These are phyloP conservation scores for Heliconius melpomene DNA, from an alignment of 1,140 invertebrate species.

Conservation along the genomic window DNA sequence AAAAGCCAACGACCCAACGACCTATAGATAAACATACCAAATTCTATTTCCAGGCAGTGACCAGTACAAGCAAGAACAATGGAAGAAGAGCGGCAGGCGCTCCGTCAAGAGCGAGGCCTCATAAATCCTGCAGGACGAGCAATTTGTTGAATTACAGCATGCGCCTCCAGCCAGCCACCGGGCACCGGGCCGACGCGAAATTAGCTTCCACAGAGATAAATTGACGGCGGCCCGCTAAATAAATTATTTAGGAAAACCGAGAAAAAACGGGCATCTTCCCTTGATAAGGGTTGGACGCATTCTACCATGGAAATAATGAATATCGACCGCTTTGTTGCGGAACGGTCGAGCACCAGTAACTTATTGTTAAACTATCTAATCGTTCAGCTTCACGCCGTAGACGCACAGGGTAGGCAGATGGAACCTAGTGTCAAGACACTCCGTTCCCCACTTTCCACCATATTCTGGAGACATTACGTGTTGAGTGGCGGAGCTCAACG, in stretches of 20 bases:
- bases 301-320: constrained; percentile 72
- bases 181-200: constrained; percentile 77
- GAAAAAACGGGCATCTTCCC: constrained; percentile 79
- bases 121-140: constrained; percentile 77
- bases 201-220: constrained; percentile 80
- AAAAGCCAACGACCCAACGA: constrained; percentile 24
- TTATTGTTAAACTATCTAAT: too few species aligned
- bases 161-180: constrained; percentile 73
- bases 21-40: constrained; percentile 46
- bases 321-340: constrained; percentile 60
- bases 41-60: constrained; percentile 62
- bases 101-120: constrained; percentile 74
- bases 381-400: too few species aligned
- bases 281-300: constrained; percentile 78
- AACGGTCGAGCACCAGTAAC: constrained; percentile 7
- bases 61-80: constrained; percentile 73
- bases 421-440: too few species aligned
- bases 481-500: too few species aligned
- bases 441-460: too few species aligned
- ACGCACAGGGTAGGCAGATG: too few species aligned
- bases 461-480: too few species aligned
- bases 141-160: constrained; percentile 81
- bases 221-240: constrained; percentile 78
- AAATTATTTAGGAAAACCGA: constrained; percentile 81
- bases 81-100: constrained; percentile 67